phyloP scores from a whole-genome alignment of 2,888 invertebrate species.

The Tuberolachnus salignus region DNA sequence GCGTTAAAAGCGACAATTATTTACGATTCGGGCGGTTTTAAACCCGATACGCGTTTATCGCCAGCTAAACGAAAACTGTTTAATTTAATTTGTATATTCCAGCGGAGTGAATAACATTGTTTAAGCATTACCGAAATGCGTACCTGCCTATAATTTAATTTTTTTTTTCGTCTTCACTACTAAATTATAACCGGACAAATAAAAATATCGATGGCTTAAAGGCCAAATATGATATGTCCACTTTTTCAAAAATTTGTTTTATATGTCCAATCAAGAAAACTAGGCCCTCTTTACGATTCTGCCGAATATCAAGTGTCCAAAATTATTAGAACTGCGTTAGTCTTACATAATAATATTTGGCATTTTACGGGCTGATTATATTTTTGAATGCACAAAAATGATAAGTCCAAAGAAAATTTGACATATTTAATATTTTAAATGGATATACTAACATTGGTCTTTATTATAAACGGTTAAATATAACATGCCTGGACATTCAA shows the following conservation, averaged over 20 bases:
- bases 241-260: not conserved
- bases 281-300: not conserved
- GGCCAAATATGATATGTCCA: not conserved
- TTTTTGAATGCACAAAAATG: slow-evolving; percentile 1
- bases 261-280: not conserved
- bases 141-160: no score
- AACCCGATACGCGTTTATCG: no score
- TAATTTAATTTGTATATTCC: no score
- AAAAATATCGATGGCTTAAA: no score
- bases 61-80: no score
- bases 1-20: no score
- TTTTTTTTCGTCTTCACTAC: no score
- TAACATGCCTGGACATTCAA: not conserved
- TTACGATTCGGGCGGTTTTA: no score
- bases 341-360: not conserved
- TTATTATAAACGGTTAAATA: not conserved
- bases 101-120: no score
- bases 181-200: no score
- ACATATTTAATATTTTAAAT: not conserved
- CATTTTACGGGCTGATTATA: slow-evolving; percentile 3
- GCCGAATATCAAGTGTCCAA: not conserved
- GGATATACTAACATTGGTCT: not conserved
- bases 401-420: not conserved
- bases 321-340: not conserved
- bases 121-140: no score